These are phyloP conservation scores for Muscidifurax raptorellus DNA, from an alignment of 1,140 invertebrate species.

Conservation along the genomic window DNA sequence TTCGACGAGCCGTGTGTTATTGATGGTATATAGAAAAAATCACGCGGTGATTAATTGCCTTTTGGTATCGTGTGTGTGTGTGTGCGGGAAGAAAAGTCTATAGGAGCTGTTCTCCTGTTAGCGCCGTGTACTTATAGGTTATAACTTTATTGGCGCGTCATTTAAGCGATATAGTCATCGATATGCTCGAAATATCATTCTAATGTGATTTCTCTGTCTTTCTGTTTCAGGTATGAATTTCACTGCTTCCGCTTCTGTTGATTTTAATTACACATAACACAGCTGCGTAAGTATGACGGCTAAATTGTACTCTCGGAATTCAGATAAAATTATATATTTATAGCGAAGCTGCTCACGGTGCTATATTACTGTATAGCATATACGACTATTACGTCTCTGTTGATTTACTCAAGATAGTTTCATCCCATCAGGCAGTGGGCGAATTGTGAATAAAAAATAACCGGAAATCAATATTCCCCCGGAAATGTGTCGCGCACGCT, in stretches of 20 bases:
- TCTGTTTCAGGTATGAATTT: slow-evolving; percentile 29
- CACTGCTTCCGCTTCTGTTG: not conserved
- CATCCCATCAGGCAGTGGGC: not conserved
- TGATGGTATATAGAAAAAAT: not conserved
- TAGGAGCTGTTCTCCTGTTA: no score
- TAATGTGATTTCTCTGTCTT: slow-evolving; percentile 2
- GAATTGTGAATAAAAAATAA: slow-evolving; percentile 40
- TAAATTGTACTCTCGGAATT: no score
- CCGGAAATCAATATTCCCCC: slow-evolving; percentile 27
- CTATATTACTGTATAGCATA: no score
- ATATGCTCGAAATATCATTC: not conserved
- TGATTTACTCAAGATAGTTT: slow-evolving; percentile 24
- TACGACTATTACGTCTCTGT: not conserved
- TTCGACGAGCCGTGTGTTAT: no score
- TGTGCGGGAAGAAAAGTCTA: not conserved
- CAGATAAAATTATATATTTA: no score
- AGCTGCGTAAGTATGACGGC: no score
- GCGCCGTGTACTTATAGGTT: no score
- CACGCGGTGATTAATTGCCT: slow-evolving; percentile 12
- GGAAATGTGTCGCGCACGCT: slow-evolving; percentile 1
- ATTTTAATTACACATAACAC: no score
- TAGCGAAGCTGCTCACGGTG: no score
- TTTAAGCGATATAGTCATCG: no score
- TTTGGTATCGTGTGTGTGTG: no score
- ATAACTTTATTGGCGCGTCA: no score